Conservation (phyloP, 2,797 vertebrate genomes). For the Scyliorhinus canicula region DNA sequence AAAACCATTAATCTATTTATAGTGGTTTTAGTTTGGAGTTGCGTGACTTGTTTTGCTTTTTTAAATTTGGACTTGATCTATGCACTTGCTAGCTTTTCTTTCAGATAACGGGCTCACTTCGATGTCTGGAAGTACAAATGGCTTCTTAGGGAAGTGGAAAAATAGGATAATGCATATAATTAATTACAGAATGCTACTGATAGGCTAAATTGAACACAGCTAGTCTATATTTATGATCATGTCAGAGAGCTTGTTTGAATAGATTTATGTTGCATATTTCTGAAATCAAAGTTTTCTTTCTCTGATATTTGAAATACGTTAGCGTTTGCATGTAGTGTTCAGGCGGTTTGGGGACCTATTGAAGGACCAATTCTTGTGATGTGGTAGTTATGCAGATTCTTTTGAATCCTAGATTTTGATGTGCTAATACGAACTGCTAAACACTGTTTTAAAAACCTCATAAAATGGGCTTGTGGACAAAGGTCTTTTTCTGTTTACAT, state of each 20-base stretch:
- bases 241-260: background rate
- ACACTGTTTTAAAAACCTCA: background rate
- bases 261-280: background rate
- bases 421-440: background rate
- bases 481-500: background rate
- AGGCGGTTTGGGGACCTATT: background rate
- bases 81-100: slow-evolving; percentile 17
- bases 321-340: background rate
- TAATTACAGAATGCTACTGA: background rate
- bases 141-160: background rate
- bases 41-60: slow-evolving; percentile 11
- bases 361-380: background rate
- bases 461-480: background rate
- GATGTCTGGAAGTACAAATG: slow-evolving; percentile 26
- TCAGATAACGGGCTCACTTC: background rate
- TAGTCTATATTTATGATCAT: slow-evolving; percentile 1
- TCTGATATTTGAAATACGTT: background rate
- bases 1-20: slow-evolving; percentile 26
- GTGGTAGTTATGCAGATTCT: background rate
- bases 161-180: slow-evolving; percentile 10
- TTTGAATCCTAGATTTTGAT: background rate
- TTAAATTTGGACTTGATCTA: background rate
- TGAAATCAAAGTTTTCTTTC: slow-evolving; percentile 4
- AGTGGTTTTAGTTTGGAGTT: slow-evolving; percentile 31
- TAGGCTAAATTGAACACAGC: background rate